Evolutionary conservation across 2,113 vertebrate species (phyloP).

Genomic region (Gallinago media): DNA sequence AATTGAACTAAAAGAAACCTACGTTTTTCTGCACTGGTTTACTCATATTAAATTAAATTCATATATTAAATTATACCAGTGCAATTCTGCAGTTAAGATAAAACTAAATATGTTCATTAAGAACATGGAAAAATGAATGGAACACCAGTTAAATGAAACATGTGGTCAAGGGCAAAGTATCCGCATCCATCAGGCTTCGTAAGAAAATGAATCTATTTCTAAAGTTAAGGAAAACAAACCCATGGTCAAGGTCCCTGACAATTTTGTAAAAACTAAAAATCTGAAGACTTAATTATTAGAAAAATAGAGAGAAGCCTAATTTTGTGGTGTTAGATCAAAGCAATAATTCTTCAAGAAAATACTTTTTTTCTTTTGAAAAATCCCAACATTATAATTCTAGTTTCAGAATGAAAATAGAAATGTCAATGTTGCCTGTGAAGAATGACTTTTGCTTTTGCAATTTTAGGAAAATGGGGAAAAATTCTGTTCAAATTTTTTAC

Average conservation of each 20-base stretch:
- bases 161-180: fast-evolving
- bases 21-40: not conserved
- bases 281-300: not conserved
- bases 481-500: not conserved
- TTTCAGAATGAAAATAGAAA: not conserved
- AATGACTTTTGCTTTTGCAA: too few relatives aligned
- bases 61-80: not conserved
- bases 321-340: not conserved
- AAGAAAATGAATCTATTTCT: not conserved
- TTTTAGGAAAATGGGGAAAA: not conserved
- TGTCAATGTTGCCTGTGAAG: not conserved
- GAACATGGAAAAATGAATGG: not conserved
- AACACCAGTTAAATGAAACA: not conserved
- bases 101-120: not conserved
- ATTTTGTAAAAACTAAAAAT: not conserved
- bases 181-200: not conserved
- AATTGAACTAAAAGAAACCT: not conserved
- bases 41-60: not conserved
- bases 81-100: not conserved
- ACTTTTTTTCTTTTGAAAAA: not conserved
- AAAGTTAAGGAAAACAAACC: not conserved
- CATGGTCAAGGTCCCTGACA: not conserved
- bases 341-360: not conserved
- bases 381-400: not conserved
- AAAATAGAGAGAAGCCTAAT: not conserved